Evolutionary conservation across 1,140 invertebrate genomes (phyloP), one percentile per base, ranked within the genome.

Genomic region (Littorina saxatilis): DNA sequence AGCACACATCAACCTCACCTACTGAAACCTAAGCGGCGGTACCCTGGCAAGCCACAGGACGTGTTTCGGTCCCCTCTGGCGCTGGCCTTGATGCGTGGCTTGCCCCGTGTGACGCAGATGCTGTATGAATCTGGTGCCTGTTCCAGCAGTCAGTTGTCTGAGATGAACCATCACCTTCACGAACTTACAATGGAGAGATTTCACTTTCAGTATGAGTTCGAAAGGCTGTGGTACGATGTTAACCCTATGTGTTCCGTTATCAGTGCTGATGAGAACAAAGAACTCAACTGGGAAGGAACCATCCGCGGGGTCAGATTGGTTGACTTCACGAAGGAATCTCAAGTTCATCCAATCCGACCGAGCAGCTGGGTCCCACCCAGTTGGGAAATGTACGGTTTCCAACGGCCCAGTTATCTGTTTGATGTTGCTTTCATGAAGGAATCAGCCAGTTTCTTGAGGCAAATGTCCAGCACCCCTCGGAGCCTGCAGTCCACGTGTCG

Each of bases 101-200:
- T 37, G 17, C 29, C 37, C 29, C 27, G 32, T 13, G 66, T 68
- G 66, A 15, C 37, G 17, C 66, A n/a, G 27, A 68, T 68, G 66
- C 29, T 68, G 66, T 68, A 68, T 23, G 66, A 68, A 68, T 68
- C 66, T 3, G 66, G 66, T 9, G n/a, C 66, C 32, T 68, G 27
- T 68, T 68, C 27, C 29, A 35, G 37, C 9, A 27, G 17, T 35
- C 27, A 68, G 66, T 32, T 68, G 32, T 39, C 20, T 4, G 4
- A 17, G 29, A 13, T 68, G 66, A 9, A 15, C 66, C 32, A 27
- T 13, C 2, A 68, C 13, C 37, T 68, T 27, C 66, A 13, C 37
- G 17, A 68, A 32, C 29, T 39, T 27, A n/a, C 66, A 23, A 15
- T n/a, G n/a, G n/a, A n/a, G n/a, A n/a, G n/a, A n/a, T n/a, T n/a